Evolutionary conservation across 2,888 invertebrate genomes (phyloP), one percentile per base, ranked within the genome.

Genomic region (Luperina nickerlii): DNA sequence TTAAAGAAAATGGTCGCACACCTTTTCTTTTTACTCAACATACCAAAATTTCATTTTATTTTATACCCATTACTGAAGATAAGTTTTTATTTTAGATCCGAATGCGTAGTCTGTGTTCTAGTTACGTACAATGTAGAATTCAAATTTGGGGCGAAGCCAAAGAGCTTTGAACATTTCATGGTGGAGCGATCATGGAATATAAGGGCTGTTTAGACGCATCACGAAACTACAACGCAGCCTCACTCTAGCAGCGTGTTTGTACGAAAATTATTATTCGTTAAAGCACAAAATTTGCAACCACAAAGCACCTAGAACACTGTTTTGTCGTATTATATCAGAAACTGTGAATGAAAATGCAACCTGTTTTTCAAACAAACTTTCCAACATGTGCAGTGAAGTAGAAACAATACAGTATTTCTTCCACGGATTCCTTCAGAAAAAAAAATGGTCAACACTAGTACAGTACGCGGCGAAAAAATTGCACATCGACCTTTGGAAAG

Each of bases 111-210:
- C 75, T 74, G 75, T 76, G 76, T 79, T 83, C 78, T 79, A 84
- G 85, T 85, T 87, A 78, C 76, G 62, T 69, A 81, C 79, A 85
- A 83, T 82, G 72, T 78, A 81, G 83, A 86, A 88, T 88, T 89
- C 76, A 86, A 88, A 89, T 85, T 86, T 88, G 87, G 84, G 76
- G 63, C 73, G 57, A 77, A 76, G 82, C 88, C 82, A 85, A 86
- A 81, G 75, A 84, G 84, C 82, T 83, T 78, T 78, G 76, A 79
- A 81, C 79, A 70, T 84, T 85, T 79, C 79, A 83, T 83, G 74
- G 81, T 77, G 72, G 76, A 81, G n/a, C 57, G 62, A 68, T 79
- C 63, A 62, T 72, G 48, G 70, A 32, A 68, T 81, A 68, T 86
- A 81, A 78, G 68, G 71, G 51, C 24, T 62, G 65, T 86, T 65